Conservation (phyloP, 2,888 invertebrate genomes). For the Bimastos eiseni region DNA sequence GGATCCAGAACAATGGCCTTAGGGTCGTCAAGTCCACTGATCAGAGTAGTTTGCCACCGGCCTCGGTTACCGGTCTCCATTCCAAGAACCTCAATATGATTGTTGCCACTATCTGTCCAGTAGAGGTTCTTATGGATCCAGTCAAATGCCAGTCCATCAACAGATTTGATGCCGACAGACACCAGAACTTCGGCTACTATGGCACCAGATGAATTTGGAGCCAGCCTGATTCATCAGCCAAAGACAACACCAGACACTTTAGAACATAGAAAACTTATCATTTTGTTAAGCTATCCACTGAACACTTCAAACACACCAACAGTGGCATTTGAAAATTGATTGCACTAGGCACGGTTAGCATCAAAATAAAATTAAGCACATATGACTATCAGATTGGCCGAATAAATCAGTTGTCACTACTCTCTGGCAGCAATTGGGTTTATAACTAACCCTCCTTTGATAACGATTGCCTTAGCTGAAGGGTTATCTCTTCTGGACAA, state of each 20-base stretch:
- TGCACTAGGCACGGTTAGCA: neutral
- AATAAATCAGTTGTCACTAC: too few species aligned
- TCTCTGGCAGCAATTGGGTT: too few species aligned
- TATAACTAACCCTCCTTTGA: too few species aligned
- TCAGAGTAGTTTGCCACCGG: slow-evolving; percentile 81
- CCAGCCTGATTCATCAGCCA: neutral
- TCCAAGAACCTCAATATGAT: slow-evolving; percentile 59
- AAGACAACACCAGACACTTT: neutral
- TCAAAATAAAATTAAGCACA: neutral
- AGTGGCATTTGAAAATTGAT: neutral
- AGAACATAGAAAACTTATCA: neutral
- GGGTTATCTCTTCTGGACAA: too few species aligned
- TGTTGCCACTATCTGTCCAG: slow-evolving; percentile 64
- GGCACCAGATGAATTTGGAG: neutral
- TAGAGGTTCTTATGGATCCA: slow-evolving; percentile 64
- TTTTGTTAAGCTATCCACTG: neutral
- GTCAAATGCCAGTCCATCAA: slow-evolving; percentile 63
- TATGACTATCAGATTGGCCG: too few species aligned
- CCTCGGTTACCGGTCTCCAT: slow-evolving; percentile 62
- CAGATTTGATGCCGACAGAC: slow-evolving; percentile 42
- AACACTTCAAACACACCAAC: neutral
- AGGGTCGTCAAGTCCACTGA: slow-evolving; percentile 85
- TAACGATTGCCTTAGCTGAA: too few species aligned
- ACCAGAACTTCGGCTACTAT: slow-evolving; percentile 27
- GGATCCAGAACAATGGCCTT: slow-evolving; percentile 92